phyloP scores from a whole-genome alignment of 2,797 vertebrate genomes.

The Tragelaphus oryx region DNA sequence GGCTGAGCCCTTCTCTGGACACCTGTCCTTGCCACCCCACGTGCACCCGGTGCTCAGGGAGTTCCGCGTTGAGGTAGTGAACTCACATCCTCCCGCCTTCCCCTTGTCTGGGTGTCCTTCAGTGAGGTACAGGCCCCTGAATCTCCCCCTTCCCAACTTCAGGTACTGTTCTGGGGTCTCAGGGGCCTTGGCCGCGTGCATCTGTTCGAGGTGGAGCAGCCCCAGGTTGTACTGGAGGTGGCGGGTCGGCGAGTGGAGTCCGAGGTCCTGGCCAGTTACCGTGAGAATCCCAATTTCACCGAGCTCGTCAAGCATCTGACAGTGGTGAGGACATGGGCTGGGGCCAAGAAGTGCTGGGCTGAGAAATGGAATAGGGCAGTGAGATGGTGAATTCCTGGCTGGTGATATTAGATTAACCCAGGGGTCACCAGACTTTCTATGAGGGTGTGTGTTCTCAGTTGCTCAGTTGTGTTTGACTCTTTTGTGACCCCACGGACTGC shows the following conservation, averaged over 20 bases:
- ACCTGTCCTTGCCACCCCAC: slow-evolving; percentile 88
- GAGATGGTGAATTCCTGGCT: not conserved
- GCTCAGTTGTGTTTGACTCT: not conserved
- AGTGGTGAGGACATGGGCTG: slow-evolving; percentile 85
- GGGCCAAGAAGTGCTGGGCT: not conserved
- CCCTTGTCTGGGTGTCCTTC: not conserved
- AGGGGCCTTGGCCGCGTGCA: slow-evolving; percentile 91
- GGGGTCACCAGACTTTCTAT: not conserved
- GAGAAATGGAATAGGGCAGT: not conserved
- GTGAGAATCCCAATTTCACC: slow-evolving; percentile 89
- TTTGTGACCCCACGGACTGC: not conserved
- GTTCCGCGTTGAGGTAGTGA: slow-evolving; percentile 92
- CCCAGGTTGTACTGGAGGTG: slow-evolving; percentile 92
- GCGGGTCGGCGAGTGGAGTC: slow-evolving; percentile 91
- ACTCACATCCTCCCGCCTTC: not conserved
- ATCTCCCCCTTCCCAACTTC: not conserved
- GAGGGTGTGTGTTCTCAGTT: not conserved
- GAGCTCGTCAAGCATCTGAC: slow-evolving; percentile 89
- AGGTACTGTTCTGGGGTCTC: slow-evolving; percentile 96
- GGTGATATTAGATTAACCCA: not conserved
- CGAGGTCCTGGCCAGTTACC: slow-evolving; percentile 88
- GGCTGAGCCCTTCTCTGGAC: slow-evolving; percentile 77
- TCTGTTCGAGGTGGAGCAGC: slow-evolving; percentile 92
- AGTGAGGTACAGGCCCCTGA: not conserved
- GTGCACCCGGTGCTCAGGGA: slow-evolving; percentile 89